Evolutionary conservation across 2,113 vertebrate species (phyloP).

Genomic region (Sitta europaea): DNA sequence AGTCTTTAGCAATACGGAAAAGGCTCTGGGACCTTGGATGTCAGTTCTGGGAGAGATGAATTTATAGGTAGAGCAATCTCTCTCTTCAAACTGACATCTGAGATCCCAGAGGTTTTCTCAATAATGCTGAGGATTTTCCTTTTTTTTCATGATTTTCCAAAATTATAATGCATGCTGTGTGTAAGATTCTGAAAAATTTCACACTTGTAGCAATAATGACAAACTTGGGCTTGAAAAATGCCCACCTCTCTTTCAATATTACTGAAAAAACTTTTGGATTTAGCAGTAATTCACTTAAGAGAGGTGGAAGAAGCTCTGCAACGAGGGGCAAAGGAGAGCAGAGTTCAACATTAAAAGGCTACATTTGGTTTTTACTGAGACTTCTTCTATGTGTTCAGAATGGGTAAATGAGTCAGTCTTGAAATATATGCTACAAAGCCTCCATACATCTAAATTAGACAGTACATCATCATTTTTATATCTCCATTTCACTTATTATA

Average conservation of each 20-base stretch:
- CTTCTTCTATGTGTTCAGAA: not conserved
- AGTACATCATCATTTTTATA: not conserved
- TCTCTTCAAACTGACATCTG: conserved; percentile 58
- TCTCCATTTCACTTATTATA: not conserved
- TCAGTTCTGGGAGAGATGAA: conserved; percentile 66
- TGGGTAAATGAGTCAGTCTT: not conserved
- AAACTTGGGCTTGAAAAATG: not conserved
- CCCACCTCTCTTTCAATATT: not conserved
- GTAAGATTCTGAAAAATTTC: not conserved
- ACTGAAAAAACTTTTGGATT: not conserved
- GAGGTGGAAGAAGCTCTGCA: not conserved
- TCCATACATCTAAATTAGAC: not conserved
- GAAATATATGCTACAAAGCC: not conserved
- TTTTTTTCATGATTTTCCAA: conserved; percentile 14
- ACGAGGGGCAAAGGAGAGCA: not conserved
- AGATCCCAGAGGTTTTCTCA: conserved; percentile 48
- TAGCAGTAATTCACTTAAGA: not conserved
- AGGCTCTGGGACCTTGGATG: conserved; percentile 54
- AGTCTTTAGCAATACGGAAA: conserved; percentile 47
- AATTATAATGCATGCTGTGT: not conserved
- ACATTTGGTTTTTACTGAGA: not conserved
- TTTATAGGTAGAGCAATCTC: conserved; percentile 65
- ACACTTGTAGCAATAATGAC: not conserved
- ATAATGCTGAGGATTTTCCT: not conserved
- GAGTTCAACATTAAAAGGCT: not conserved